Conservation (phyloP, 2,888 invertebrate species). For the Scaptodrosophila latifasciaeformis region DNA sequence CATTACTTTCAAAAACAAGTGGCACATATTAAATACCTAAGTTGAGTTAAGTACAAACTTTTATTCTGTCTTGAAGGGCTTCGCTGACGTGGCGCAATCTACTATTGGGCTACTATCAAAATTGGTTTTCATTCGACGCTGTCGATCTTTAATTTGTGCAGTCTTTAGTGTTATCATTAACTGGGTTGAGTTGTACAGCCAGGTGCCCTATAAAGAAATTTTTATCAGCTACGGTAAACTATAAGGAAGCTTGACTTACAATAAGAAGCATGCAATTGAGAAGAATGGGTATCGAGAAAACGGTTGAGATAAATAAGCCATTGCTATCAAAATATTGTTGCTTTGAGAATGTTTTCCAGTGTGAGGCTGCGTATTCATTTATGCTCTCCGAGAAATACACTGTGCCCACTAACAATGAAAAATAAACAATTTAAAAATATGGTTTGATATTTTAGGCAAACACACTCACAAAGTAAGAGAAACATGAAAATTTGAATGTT, state of each 20-base stretch:
- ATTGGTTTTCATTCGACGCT: conserved; percentile 15
- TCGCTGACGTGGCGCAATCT: neutral
- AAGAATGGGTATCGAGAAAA: conserved; percentile 94
- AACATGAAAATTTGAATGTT: conserved; percentile 91
- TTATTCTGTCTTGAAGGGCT: neutral
- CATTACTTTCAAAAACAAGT: no score
- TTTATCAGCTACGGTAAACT: neutral
- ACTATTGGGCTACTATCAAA: conserved; percentile 67
- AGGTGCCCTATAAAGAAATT: conserved; percentile 62
- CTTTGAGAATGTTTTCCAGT: conserved; percentile 91
- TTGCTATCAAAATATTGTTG: conserved; percentile 96
- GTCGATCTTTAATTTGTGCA: conserved; percentile 77
- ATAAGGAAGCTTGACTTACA: no score
- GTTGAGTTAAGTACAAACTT: no score
- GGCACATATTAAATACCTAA: no score
- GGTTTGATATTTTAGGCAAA: neutral
- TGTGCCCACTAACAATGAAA: conserved; percentile 81
- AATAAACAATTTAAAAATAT: conserved; percentile 1
- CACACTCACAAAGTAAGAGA: conserved; percentile 84
- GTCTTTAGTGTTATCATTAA: conserved; percentile 88
- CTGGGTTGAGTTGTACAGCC: conserved; percentile 90
- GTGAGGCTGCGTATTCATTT: conserved; percentile 90
- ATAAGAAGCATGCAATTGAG: conserved; percentile 95
- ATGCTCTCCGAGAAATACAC: conserved; percentile 94
- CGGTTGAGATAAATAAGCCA: conserved; percentile 94